These are phyloP conservation scores for Tetragonisca angustula DNA, from an alignment of 2,888 invertebrate species.

Conservation along the genomic window DNA sequence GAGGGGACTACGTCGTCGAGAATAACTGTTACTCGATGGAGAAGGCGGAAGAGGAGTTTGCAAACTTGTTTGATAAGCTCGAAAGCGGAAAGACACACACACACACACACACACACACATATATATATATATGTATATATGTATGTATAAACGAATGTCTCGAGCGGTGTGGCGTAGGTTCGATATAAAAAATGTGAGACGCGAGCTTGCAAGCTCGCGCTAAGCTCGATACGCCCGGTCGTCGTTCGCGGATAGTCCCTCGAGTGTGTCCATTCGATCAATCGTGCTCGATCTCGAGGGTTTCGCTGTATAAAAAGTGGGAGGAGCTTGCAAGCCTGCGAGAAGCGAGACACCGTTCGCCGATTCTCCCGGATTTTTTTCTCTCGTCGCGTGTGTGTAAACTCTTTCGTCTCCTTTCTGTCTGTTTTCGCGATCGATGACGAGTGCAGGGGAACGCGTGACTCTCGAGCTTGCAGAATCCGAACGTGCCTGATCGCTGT, in stretches of 20 bases:
- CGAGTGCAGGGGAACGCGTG: background rate
- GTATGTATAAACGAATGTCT: background rate
- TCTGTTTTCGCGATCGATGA: background rate
- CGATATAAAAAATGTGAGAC: conserved; percentile 51
- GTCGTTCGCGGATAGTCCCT: conserved; percentile 12
- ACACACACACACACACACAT: background rate
- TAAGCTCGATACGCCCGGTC: conserved; percentile 65
- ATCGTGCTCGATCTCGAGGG: conserved; percentile 16
- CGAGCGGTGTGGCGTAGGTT: background rate
- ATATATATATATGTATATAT: background rate
- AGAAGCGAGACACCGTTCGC: conserved; percentile 10
- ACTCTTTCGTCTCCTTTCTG: background rate
- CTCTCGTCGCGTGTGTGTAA: background rate
- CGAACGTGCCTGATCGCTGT: background rate
- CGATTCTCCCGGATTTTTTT: too few relatives aligned
- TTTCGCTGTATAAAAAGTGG: conserved; percentile 60
- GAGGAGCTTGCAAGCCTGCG: conserved; percentile 61
- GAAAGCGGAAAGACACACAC: conserved; percentile 20
- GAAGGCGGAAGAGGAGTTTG: conserved; percentile 33
- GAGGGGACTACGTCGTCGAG: background rate
- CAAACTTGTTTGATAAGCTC: conserved; percentile 51
- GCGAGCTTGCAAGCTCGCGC: conserved; percentile 64
- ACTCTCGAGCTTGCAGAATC: background rate
- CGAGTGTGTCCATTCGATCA: conserved; percentile 16
- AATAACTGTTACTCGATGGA: background rate